A percentile compares a stretch with the other conserved stretches of the same genome.
These are phyloP conservation scores for Kryptolebias ocellatus DNA, from an alignment of 2,797 vertebrate genomes.

Conservation along the genomic window DNA sequence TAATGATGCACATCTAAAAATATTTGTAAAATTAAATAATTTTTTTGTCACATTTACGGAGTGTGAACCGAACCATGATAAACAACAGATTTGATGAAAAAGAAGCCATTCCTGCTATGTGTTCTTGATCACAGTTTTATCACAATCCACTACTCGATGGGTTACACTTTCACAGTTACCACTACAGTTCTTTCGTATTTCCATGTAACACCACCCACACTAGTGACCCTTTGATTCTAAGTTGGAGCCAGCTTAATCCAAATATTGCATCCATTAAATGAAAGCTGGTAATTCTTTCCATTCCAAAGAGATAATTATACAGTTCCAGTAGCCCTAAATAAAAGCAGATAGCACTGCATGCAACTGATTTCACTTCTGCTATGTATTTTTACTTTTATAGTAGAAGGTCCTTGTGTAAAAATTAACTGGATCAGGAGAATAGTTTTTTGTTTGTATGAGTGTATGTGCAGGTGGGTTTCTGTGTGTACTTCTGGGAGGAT, in stretches of 20 bases:
- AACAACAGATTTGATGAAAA: slow-evolving; percentile 6
- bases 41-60: not conserved
- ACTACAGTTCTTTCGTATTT: slow-evolving; percentile 32
- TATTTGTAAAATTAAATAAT: not conserved
- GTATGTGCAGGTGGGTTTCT: slow-evolving; percentile 18
- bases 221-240: slow-evolving; percentile 23
- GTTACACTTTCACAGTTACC: slow-evolving; percentile 41
- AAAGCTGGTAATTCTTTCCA: slow-evolving; percentile 29
- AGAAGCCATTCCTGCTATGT: not conserved
- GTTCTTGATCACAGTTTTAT: not conserved
- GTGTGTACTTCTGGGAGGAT: slow-evolving; percentile 52
- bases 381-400: slow-evolving; percentile 53
- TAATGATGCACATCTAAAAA: not conserved
- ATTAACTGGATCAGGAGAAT: slow-evolving; percentile 57
- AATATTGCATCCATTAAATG: slow-evolving; percentile 37
- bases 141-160: slow-evolving; percentile 10
- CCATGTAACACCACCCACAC: slow-evolving; percentile 28
- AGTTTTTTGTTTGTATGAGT: slow-evolving; percentile 25
- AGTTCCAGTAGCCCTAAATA: slow-evolving; percentile 26
- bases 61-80: not conserved
- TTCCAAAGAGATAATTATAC: slow-evolving; percentile 26
- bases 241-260: slow-evolving; percentile 27
- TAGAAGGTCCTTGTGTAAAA: slow-evolving; percentile 35
- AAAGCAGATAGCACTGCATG: slow-evolving; percentile 39
- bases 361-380: slow-evolving; percentile 30